These are phyloP conservation scores for Harpalus rubripes DNA, from an alignment of 2,888 invertebrate genomes.

Conservation along the genomic window DNA sequence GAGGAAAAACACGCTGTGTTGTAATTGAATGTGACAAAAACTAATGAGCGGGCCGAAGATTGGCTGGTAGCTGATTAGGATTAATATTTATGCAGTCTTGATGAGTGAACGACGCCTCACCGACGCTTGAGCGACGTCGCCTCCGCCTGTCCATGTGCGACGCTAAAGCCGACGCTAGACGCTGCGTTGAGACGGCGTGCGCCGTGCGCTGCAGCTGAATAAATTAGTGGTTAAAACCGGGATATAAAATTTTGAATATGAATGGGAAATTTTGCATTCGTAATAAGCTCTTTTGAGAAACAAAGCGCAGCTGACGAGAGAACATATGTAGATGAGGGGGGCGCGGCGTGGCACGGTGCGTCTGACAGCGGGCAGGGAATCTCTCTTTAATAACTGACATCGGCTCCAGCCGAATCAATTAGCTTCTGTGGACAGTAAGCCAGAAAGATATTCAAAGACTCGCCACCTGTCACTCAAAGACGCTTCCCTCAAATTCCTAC, in stretches of 20 bases:
- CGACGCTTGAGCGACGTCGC: background rate
- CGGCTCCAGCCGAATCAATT: conserved; percentile 50
- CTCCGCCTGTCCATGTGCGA: conserved; percentile 25
- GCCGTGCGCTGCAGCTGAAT: conserved; percentile 79
- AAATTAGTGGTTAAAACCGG: conserved; percentile 88
- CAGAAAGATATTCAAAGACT: conserved; percentile 14
- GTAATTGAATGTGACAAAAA: conserved; percentile 49
- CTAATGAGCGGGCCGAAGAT: conserved; percentile 23
- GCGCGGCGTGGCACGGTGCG: conserved; percentile 41
- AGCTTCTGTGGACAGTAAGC: conserved; percentile 17
- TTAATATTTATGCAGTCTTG: conserved; percentile 42
- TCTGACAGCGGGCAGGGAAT: conserved; percentile 56
- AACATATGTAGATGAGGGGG: conserved; percentile 81
- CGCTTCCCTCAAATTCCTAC: background rate
- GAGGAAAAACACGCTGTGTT: background rate
- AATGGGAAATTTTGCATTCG: conserved; percentile 92
- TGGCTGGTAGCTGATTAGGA: conserved; percentile 51
- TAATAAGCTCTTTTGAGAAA: conserved; percentile 87
- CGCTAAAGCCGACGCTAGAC: conserved; percentile 74
- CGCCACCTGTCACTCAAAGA: background rate
- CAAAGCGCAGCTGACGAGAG: conserved; percentile 81
- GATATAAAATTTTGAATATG: conserved; percentile 95
- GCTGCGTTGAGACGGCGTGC: conserved; percentile 76
- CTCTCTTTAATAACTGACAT: conserved; percentile 61
- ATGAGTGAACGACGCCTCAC: conserved; percentile 33